phyloP scores from a whole-genome alignment of 2,113 vertebrate species.

The Ciconia stormi region DNA sequence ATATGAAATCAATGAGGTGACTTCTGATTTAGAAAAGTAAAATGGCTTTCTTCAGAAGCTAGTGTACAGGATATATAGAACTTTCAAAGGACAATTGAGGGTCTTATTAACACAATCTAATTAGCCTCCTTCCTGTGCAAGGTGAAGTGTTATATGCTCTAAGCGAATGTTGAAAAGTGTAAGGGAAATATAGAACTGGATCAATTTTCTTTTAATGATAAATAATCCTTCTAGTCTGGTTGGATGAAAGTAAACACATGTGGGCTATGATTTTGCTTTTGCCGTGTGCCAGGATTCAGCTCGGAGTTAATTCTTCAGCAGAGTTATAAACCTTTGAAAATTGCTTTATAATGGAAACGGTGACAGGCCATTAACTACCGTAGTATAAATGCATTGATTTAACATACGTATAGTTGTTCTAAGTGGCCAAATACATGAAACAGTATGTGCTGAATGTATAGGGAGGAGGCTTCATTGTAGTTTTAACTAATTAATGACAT shows the following conservation, averaged over 20 bases:
- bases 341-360: slow-evolving; percentile 76
- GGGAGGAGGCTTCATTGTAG: background rate
- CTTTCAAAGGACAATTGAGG: background rate
- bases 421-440: slow-evolving; percentile 25
- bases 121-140: slow-evolving; percentile 30
- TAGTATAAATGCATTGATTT: slow-evolving; percentile 44
- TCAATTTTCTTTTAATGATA: slow-evolving; percentile 46
- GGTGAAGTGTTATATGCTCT: slow-evolving; percentile 4
- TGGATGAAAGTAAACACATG: slow-evolving; percentile 57
- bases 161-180: slow-evolving; percentile 7
- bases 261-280: slow-evolving; percentile 57
- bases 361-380: slow-evolving; percentile 73
- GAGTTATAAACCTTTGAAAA: slow-evolving; percentile 74
- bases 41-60: background rate
- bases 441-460: background rate
- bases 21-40: background rate
- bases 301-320: slow-evolving; percentile 63
- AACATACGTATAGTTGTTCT: slow-evolving; percentile 22
- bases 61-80: background rate
- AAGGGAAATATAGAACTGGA: slow-evolving; percentile 41
- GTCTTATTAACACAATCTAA: slow-evolving; percentile 5
- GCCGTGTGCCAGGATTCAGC: slow-evolving; percentile 56
- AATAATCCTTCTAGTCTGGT: slow-evolving; percentile 43
- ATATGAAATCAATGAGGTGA: background rate
- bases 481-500: background rate